These are phyloP conservation scores for Tetranychus piercei DNA, from an alignment of 2,888 invertebrate genomes.

Conservation along the genomic window DNA sequence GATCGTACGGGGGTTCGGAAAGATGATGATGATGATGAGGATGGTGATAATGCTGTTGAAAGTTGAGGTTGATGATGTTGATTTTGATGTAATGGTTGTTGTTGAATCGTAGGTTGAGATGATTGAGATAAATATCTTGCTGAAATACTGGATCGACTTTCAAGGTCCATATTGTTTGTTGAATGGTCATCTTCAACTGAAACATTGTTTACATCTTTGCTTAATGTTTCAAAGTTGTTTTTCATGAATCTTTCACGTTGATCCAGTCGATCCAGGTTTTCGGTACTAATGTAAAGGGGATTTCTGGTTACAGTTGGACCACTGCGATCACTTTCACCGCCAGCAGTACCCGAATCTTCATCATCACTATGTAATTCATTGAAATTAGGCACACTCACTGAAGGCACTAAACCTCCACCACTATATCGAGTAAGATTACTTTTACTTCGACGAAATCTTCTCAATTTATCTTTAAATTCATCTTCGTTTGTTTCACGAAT, in stretches of 20 bases:
- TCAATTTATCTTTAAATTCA: background rate
- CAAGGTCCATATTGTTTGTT: background rate
- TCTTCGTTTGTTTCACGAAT: constrained; percentile 12
- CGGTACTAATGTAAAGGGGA: constrained; percentile 36
- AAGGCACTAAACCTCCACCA: constrained; percentile 16
- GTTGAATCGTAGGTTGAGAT: background rate
- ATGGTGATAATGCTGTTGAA: background rate
- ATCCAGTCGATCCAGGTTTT: constrained; percentile 34
- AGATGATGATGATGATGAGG: background rate
- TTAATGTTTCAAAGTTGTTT: constrained; percentile 35
- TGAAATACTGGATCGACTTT: constrained; percentile 5
- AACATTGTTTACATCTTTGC: constrained; percentile 42
- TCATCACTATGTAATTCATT: constrained; percentile 34
- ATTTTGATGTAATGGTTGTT: background rate
- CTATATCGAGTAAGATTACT: constrained; percentile 2
- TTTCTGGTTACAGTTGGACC: constrained; percentile 37
- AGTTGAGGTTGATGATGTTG: too few relatives aligned
- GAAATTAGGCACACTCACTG: constrained; percentile 23
- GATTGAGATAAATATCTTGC: constrained; percentile 5
- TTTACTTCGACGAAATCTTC: background rate
- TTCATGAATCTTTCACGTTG: constrained; percentile 31
- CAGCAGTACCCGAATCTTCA: constrained; percentile 55
- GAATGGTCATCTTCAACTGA: constrained; percentile 13
- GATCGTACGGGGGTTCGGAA: background rate
- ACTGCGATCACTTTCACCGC: constrained; percentile 48